Evolutionary conservation across 2,888 invertebrate genomes (phyloP).

Genomic region (Onthophagus sagittarius): DNA sequence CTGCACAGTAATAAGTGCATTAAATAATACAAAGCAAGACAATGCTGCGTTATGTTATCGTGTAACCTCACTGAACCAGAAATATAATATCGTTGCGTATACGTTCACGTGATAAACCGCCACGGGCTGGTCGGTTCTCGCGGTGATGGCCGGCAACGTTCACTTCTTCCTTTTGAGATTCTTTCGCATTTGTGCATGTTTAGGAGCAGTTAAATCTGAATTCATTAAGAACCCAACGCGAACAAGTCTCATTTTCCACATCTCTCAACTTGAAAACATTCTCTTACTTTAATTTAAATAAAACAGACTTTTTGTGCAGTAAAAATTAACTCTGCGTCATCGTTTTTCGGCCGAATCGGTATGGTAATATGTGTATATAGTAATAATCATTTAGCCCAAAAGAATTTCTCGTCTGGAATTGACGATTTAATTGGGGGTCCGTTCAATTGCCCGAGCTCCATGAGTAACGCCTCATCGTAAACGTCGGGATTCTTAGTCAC

Average conservation of each 20-base stretch:
- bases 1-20: not conserved
- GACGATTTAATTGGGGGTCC: not conserved
- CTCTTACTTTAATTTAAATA: too few relatives aligned
- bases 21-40: not conserved
- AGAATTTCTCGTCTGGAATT: not conserved
- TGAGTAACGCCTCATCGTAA: not conserved
- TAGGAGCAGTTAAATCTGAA: slow-evolving; percentile 7
- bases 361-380: not conserved
- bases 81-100: slow-evolving; percentile 4
- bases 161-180: slow-evolving; percentile 14
- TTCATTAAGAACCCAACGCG: not conserved
- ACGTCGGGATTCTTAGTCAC: not conserved
- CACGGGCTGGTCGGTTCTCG: not conserved
- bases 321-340: not conserved
- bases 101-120: slow-evolving; percentile 12
- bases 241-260: not conserved
- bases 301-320: too few relatives aligned
- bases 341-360: not conserved
- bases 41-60: not conserved
- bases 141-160: not conserved
- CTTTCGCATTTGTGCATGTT: slow-evolving; percentile 18
- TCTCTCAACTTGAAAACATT: too few relatives aligned
- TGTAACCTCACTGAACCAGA: slow-evolving; percentile 12
- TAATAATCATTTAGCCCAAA: not conserved
- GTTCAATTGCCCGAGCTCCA: not conserved